Evolutionary conservation across 2,888 invertebrate species (phyloP).

Genomic region (Andricus quercusramuli): DNA sequence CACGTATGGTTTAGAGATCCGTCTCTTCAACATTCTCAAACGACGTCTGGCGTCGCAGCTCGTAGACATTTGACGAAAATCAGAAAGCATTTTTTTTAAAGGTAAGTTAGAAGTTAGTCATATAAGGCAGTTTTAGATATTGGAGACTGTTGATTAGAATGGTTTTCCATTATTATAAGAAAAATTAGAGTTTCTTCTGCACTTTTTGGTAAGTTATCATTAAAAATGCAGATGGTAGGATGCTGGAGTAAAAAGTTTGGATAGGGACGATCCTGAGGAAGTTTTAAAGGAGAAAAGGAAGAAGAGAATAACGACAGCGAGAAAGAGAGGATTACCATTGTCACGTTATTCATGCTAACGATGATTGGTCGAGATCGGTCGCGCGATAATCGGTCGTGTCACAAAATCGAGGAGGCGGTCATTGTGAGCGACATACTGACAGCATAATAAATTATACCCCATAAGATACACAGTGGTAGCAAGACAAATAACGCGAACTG

Average conservation of each 20-base stretch:
- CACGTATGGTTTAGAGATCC: constrained; percentile 42
- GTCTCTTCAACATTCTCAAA: constrained; percentile 41
- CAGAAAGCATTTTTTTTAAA: neutral
- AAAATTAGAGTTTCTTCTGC: neutral
- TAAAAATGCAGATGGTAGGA: neutral
- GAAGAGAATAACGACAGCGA: constrained; percentile 58
- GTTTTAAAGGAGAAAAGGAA: constrained; percentile 52
- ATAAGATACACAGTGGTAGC: constrained; percentile 51
- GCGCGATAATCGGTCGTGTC: constrained; percentile 74
- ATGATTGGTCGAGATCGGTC: constrained; percentile 75
- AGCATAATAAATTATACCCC: constrained; percentile 75
- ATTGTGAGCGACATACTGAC: constrained; percentile 76
- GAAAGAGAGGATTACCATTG: constrained; percentile 73
- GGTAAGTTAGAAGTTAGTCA: neutral
- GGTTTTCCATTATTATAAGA: no score
- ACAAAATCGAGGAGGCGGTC: constrained; percentile 76
- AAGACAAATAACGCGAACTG: constrained; percentile 50
- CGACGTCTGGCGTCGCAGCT: constrained; percentile 65
- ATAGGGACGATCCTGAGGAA: neutral
- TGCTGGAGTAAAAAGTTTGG: neutral
- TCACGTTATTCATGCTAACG: constrained; percentile 76
- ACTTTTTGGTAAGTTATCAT: neutral
- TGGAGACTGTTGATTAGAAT: no score
- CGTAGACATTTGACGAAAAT: constrained; percentile 48
- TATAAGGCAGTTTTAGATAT: neutral